A percentile compares a stretch with the other conserved stretches of the same genome.
Conservation (phyloP, 2,888 invertebrate genomes). For the Xestia rhomboidea region DNA sequence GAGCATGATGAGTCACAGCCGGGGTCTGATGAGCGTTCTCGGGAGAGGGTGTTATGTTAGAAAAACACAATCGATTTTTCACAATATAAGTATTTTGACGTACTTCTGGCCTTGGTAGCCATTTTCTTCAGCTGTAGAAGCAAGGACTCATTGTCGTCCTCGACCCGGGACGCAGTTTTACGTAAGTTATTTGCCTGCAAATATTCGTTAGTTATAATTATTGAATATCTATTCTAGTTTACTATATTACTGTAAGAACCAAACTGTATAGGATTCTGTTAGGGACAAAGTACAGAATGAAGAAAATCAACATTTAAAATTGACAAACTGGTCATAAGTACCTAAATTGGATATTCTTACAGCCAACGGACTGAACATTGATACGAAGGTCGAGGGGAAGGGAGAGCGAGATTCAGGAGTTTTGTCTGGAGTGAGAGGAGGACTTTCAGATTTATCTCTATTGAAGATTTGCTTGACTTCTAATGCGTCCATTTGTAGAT, state of each 20-base stretch:
- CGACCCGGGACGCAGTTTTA: conserved; percentile 97
- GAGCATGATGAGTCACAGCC: conserved; percentile 72
- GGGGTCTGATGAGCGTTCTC: conserved; percentile 64
- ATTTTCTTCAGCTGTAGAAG: conserved; percentile 99
- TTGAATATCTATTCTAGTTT: conserved; percentile 68
- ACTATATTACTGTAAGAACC: conserved; percentile 62
- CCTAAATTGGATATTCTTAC: conserved; percentile 88
- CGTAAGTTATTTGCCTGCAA: conserved; percentile 96
- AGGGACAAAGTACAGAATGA: conserved; percentile 59
- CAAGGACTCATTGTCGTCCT: conserved; percentile 99
- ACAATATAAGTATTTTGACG: conserved; percentile 88
- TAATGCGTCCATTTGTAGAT: conserved; percentile 55
- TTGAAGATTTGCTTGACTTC: conserved; percentile 55
- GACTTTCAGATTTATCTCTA: conserved; percentile 86
- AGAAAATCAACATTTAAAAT: conserved; percentile 73
- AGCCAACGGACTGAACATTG: conserved; percentile 88
- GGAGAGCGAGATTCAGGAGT: conserved; percentile 72
- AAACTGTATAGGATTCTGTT: conserved; percentile 57
- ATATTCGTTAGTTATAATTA: conserved; percentile 85
- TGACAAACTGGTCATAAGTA: conserved; percentile 77
- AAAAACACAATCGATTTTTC: conserved; percentile 82
- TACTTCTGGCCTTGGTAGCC: conserved; percentile 96
- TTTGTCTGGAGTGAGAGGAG: conserved; percentile 86
- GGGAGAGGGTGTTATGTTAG: conserved; percentile 72
- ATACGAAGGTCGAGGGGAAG: conserved; percentile 83